Conservation (phyloP, 2,113 vertebrate genomes). For the Spilogale gracilis region DNA sequence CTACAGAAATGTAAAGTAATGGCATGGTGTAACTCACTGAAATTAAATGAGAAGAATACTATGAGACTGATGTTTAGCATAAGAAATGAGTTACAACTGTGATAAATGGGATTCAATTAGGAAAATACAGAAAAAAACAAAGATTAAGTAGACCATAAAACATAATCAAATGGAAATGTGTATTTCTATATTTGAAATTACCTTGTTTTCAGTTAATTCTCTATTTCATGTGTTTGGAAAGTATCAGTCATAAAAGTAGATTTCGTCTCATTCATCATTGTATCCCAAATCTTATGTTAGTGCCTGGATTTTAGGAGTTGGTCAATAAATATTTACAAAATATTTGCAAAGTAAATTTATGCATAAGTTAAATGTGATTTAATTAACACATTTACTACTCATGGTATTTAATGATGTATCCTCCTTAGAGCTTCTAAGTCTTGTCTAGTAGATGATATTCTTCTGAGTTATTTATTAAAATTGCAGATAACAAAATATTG, state of each 20-base stretch:
- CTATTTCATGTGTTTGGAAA: not conserved
- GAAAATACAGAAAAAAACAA: not conserved
- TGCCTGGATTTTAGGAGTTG: not conserved
- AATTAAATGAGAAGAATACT: not conserved
- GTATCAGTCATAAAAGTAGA: not conserved
- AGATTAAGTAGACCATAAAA: not conserved
- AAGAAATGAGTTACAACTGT: not conserved
- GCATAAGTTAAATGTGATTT: not conserved
- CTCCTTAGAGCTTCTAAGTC: not conserved
- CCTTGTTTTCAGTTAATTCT: not conserved
- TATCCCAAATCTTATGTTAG: not conserved
- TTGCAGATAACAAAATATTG: not conserved
- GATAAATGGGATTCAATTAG: not conserved
- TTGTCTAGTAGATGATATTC: not conserved
- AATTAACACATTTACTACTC: not conserved
- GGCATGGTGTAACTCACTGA: not conserved
- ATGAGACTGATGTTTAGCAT: not conserved
- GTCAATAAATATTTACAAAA: not conserved
- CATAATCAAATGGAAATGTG: not conserved
- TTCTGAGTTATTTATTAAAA: conserved; percentile 35
- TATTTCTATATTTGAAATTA: not conserved
- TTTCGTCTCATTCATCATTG: not conserved
- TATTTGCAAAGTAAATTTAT: not conserved
- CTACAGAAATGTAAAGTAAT: not conserved
- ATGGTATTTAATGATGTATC: not conserved